Conservation (phyloP, 2,113 vertebrate species). For the Cairina moschata region DNA sequence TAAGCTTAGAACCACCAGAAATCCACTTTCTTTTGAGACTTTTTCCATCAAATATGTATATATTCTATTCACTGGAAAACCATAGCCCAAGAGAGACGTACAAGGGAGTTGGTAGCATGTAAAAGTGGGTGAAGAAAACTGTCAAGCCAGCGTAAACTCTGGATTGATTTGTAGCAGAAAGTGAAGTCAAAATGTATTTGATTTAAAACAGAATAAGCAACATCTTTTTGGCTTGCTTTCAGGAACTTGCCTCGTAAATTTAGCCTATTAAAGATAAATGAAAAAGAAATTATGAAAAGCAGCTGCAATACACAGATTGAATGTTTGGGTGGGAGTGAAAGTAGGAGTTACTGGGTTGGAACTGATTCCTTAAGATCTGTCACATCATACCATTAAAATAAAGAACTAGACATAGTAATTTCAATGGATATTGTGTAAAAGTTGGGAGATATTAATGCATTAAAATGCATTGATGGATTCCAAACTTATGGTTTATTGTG, state of each 20-base stretch:
- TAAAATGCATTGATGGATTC: slow-evolving; percentile 27
- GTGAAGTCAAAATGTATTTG: neutral
- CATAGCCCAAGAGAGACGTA: neutral
- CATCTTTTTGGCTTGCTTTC: neutral
- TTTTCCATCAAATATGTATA: neutral
- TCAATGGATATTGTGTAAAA: slow-evolving; percentile 56
- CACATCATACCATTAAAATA: slow-evolving; percentile 62
- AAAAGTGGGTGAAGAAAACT: neutral
- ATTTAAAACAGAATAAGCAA: neutral
- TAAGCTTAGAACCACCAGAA: neutral
- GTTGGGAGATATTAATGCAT: slow-evolving; percentile 28
- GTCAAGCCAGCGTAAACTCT: neutral
- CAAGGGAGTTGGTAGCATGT: neutral
- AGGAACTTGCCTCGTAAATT: neutral
- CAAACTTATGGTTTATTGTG: neutral
- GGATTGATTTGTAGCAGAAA: slow-evolving; percentile 2
- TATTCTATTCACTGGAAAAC: neutral
- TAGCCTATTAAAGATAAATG: slow-evolving; percentile 15
- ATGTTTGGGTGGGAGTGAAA: slow-evolving; percentile 70
- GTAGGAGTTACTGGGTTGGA: slow-evolving; percentile 60
- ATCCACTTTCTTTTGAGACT: neutral
- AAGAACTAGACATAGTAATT: slow-evolving; percentile 56
- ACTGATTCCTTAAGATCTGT: slow-evolving; percentile 57
- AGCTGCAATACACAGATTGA: slow-evolving; percentile 50
- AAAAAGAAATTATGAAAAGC: slow-evolving; percentile 56